These are phyloP conservation scores for Tiliqua scincoides DNA, from an alignment of 2,113 vertebrate species.

Conservation along the genomic window DNA sequence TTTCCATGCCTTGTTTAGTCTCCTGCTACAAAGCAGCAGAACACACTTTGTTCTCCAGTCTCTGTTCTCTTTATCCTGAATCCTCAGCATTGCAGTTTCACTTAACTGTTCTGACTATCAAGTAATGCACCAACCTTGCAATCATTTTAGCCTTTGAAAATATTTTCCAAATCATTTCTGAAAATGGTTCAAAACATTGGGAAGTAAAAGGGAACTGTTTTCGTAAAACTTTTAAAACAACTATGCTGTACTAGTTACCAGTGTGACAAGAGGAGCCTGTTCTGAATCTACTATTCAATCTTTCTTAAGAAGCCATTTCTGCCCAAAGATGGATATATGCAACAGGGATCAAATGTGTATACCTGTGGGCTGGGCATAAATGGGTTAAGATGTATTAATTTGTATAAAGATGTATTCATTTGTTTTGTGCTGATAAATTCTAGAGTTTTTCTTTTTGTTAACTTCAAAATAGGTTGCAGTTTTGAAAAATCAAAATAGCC, in stretches of 20 bases:
- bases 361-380: no score
- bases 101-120: conserved; percentile 4
- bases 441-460: no score
- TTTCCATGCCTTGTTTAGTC: conserved; percentile 17
- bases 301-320: no score
- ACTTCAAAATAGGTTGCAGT: neutral
- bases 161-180: neutral
- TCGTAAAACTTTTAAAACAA: neutral
- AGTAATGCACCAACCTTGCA: neutral
- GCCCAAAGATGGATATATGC: no score
- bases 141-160: neutral
- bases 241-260: neutral
- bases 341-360: no score
- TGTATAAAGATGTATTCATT: neutral
- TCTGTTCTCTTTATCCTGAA: neutral
- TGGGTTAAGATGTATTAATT: no score
- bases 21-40: neutral
- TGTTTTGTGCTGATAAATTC: neutral
- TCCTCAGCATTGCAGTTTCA: neutral
- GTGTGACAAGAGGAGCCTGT: neutral
- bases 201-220: neutral
- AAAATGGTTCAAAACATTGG: neutral
- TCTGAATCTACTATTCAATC: neutral
- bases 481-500: neutral
- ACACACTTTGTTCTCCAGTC: neutral